phyloP scores from a whole-genome alignment of 2,888 invertebrate species.

The Masnerella sp. region DNA sequence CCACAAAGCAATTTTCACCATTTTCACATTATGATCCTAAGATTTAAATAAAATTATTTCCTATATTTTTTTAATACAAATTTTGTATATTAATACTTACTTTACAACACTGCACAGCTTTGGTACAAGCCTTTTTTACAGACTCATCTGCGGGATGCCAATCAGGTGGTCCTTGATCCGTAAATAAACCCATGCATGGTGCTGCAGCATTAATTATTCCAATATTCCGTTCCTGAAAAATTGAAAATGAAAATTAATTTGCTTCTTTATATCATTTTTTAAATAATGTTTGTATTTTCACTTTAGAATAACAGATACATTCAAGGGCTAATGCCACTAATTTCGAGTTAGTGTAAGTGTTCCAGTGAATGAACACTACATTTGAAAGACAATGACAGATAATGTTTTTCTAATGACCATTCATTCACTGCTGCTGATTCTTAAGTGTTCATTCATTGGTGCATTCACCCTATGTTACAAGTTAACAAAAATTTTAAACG shows the following conservation, averaged over 20 bases:
- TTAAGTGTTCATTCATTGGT: too few species aligned
- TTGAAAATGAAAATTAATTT: constrained; percentile 20
- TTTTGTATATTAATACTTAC: constrained; percentile 75
- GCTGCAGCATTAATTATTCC: constrained; percentile 92
- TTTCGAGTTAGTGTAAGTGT: too few species aligned
- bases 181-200: constrained; percentile 89
- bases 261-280: too few species aligned
- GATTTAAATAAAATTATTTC: constrained; percentile 38
- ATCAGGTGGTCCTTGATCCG: constrained; percentile 84
- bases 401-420: too few species aligned
- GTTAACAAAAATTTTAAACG: neutral
- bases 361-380: too few species aligned
- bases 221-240: constrained; percentile 81
- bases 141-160: constrained; percentile 90
- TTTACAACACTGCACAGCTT: constrained; percentile 84
- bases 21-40: constrained; percentile 81
- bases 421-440: too few species aligned
- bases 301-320: neutral
- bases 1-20: constrained; percentile 86
- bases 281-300: too few species aligned
- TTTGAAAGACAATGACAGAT: too few species aligned
- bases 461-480: too few species aligned
- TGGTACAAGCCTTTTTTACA: constrained; percentile 81
- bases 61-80: neutral
- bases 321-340: neutral